Conservation (phyloP, 2,797 vertebrate species). For the Eleutherodactylus coqui region DNA sequence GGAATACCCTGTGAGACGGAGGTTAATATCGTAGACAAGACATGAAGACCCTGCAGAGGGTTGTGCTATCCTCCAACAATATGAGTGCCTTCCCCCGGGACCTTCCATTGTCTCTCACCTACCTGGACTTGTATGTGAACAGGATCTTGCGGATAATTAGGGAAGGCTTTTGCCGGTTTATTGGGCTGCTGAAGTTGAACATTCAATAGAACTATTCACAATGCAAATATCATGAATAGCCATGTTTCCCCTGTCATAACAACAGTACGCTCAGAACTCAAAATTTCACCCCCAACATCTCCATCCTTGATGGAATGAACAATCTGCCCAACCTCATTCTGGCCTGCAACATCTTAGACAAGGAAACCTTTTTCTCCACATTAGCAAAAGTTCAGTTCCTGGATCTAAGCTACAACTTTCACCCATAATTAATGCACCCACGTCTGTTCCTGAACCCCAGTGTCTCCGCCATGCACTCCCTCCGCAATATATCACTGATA, state of each 20-base stretch:
- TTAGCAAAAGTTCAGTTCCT: conserved; percentile 74
- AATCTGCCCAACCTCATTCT: conserved; percentile 67
- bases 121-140: conserved; percentile 82
- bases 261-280: conserved; percentile 75
- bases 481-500: conserved; percentile 73
- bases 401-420: conserved; percentile 81
- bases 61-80: conserved; percentile 82
- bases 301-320: too few species aligned
- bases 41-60: conserved; percentile 74
- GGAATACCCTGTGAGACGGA: conserved; percentile 79
- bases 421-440: conserved; percentile 70
- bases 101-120: conserved; percentile 76
- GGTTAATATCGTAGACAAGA: conserved; percentile 71
- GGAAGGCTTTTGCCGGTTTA: conserved; percentile 76
- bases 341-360: conserved; percentile 77
- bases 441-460: conserved; percentile 73
- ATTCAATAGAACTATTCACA: conserved; percentile 88
- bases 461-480: conserved; percentile 70
- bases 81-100: conserved; percentile 75
- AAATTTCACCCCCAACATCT: too few species aligned
- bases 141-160: conserved; percentile 73
- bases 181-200: conserved; percentile 71
- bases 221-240: conserved; percentile 84
- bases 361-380: conserved; percentile 78
- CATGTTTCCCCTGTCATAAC: conserved; percentile 81